A percentile compares a stretch with the other conserved stretches of the same genome.
These are phyloP conservation scores for Brachionus angularis DNA, from an alignment of 1,140 invertebrate genomes.

Conservation along the genomic window DNA sequence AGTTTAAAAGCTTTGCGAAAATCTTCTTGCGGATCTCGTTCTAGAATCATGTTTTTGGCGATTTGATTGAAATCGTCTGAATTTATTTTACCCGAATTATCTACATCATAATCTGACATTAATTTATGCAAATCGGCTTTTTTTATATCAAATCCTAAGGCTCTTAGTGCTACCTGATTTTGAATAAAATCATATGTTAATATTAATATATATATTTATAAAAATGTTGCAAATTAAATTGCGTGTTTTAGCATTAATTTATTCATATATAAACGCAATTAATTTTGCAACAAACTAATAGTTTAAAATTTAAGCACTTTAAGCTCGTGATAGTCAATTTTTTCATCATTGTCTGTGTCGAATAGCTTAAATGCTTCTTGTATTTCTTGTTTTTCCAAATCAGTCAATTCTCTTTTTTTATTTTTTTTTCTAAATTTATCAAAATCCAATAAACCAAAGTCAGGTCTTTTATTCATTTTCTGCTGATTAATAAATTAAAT, in stretches of 20 bases:
- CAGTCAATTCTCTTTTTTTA: slow-evolving; percentile 52
- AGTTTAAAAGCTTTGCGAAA: slow-evolving; percentile 58
- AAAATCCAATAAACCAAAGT: slow-evolving; percentile 36
- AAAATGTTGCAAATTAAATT: neutral
- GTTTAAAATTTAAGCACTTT: slow-evolving; percentile 49
- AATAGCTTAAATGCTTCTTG: slow-evolving; percentile 59
- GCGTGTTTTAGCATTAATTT: neutral
- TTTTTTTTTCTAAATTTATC: slow-evolving; percentile 49
- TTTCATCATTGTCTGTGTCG: slow-evolving; percentile 58
- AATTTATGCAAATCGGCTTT: slow-evolving; percentile 57
- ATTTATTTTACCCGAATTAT: slow-evolving; percentile 55
- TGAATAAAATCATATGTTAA: too few species aligned
- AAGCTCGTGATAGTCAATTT: slow-evolving; percentile 58
- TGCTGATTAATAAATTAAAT: neutral
- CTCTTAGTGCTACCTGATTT: slow-evolving; percentile 59
- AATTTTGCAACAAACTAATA: neutral
- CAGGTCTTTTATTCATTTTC: slow-evolving; percentile 38
- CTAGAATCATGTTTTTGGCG: slow-evolving; percentile 58
- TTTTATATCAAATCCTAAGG: slow-evolving; percentile 59
- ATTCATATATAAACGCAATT: neutral
- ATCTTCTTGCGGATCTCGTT: slow-evolving; percentile 58
- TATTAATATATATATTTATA: neutral
- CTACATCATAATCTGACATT: slow-evolving; percentile 55
- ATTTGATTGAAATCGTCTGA: slow-evolving; percentile 60
- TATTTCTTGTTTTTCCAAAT: slow-evolving; percentile 59